Conservation (phyloP, 2,797 vertebrate genomes). For the Petrocephalus sullivani region DNA sequence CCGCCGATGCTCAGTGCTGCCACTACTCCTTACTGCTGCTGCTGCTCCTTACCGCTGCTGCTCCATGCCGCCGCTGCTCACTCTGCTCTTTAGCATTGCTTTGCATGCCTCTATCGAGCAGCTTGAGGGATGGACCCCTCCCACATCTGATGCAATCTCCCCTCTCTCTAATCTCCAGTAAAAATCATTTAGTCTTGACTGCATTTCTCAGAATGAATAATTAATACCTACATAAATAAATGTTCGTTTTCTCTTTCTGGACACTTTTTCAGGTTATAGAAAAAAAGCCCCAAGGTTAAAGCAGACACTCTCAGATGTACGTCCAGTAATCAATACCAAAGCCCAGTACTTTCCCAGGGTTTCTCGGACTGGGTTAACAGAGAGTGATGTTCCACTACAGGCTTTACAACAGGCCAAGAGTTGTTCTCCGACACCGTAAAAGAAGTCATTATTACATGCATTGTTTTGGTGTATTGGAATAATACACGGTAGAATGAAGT, state of each 20-base stretch:
- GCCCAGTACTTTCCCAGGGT: neutral
- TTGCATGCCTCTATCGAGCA: neutral
- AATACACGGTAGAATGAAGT: neutral
- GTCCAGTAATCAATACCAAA: neutral
- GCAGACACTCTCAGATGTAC: neutral
- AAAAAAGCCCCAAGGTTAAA: slow-evolving; percentile 34
- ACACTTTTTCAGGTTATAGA: slow-evolving; percentile 26
- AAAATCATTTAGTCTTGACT: neutral
- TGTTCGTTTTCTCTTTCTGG: neutral
- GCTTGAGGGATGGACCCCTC: neutral
- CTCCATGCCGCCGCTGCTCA: neutral
- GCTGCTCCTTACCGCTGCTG: neutral
- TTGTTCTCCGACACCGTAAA: neutral
- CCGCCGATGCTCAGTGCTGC: too few relatives aligned
- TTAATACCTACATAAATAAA: neutral
- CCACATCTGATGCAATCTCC: too few relatives aligned
- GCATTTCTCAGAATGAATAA: neutral
- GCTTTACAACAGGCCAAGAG: neutral
- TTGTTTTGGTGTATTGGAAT: neutral
- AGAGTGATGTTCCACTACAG: neutral
- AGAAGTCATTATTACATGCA: neutral
- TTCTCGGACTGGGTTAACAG: neutral
- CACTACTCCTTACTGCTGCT: neutral
- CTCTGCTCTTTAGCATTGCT: neutral
- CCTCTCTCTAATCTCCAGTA: neutral